Percentiles rank a stretch among this genome's conserved stretches.
phyloP scores from a whole-genome alignment of 2,797 vertebrate species.

The Sphaeramia orbicularis region DNA sequence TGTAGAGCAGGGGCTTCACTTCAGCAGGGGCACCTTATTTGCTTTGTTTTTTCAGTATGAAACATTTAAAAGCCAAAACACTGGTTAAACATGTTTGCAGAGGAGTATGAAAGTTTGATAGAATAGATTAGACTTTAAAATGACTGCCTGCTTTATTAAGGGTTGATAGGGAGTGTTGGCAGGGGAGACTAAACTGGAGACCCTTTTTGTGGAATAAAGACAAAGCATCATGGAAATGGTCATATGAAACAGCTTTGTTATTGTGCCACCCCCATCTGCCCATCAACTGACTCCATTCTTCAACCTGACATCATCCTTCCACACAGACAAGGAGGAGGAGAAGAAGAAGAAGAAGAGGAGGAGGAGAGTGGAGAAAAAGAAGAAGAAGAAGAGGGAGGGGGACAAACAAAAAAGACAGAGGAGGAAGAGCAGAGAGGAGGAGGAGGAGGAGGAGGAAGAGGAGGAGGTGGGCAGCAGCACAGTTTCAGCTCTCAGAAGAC shows the following conservation, averaged over 20 bases:
- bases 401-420: conserved; percentile 53
- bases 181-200: conserved; percentile 34
- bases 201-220: conserved; percentile 46
- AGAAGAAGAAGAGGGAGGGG: conserved; percentile 53
- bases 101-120: conserved; percentile 63
- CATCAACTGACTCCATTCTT: conserved; percentile 72
- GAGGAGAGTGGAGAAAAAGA: conserved; percentile 10
- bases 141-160: conserved; percentile 6
- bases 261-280: conserved; percentile 65
- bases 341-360: conserved; percentile 33
- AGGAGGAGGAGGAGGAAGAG: conserved; percentile 44
- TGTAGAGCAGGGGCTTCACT: conserved; percentile 45
- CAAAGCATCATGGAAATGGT: conserved; percentile 59
- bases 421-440: conserved; percentile 21
- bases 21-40: conserved; percentile 28
- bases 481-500: conserved; percentile 59
- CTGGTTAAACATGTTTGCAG: conserved; percentile 32
- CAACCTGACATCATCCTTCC: conserved; percentile 74
- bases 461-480: conserved; percentile 58
- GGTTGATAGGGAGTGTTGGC: conserved; percentile 29
- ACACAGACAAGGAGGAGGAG: conserved; percentile 59
- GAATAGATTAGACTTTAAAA: conserved; percentile 33
- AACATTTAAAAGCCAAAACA: conserved; percentile 45
- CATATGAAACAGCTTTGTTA: conserved; percentile 67
- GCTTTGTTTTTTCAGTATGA: conserved; percentile 27